Evolutionary conservation across 2,797 vertebrate genomes (phyloP).

Genomic region (Cynodonichthys magdalenae): DNA sequence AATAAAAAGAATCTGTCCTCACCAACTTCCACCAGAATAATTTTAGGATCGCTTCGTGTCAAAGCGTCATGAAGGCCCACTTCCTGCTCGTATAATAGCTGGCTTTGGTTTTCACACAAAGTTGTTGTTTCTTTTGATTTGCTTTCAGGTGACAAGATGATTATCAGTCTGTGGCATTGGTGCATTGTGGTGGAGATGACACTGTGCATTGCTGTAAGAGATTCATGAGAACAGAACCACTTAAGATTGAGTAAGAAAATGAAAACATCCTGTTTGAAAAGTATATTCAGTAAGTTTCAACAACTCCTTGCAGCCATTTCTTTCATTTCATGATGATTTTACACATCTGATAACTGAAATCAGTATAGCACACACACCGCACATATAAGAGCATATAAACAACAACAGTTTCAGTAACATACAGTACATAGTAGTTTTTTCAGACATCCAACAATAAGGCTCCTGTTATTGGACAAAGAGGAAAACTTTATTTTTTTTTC

Average conservation of each 20-base stretch:
- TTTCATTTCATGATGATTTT: not conserved
- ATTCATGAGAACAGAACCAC: conserved; percentile 4
- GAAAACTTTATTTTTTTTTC: no score
- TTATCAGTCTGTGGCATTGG: conserved; percentile 70
- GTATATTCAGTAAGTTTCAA: not conserved
- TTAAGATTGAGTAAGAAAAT: no score
- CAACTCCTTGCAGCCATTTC: not conserved
- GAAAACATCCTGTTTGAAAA: not conserved
- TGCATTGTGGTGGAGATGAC: conserved; percentile 45
- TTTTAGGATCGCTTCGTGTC: conserved; percentile 78
- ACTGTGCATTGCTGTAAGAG: conserved; percentile 64
- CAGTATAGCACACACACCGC: no score
- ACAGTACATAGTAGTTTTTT: no score
- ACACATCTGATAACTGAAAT: no score
- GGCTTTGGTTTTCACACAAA: not conserved
- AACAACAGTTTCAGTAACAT: no score
- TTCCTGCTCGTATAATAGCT: conserved; percentile 82
- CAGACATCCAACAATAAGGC: no score
- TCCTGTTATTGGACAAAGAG: no score
- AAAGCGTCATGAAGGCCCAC: conserved; percentile 88
- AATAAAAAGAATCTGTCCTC: conserved; percentile 2
- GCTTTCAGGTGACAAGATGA: conserved; percentile 59
- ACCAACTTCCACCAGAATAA: conserved; percentile 87
- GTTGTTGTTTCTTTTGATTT: not conserved
- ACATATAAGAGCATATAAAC: no score